phyloP scores from a whole-genome alignment of 2,113 vertebrate species.

The Terrapene triunguis region DNA sequence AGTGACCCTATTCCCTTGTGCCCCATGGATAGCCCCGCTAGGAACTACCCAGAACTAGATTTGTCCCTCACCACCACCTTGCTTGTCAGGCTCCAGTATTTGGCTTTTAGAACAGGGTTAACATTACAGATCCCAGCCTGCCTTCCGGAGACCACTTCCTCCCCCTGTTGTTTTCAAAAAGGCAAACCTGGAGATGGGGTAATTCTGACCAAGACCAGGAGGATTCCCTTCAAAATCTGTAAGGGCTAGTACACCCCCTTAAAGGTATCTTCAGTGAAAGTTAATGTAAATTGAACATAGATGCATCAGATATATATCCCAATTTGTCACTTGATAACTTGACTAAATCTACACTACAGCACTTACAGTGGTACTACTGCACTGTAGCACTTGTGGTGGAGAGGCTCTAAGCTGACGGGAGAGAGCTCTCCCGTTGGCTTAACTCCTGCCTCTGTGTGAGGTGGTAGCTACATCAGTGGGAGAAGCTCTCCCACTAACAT shows the following conservation, averaged over 20 bases:
- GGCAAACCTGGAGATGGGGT: background rate
- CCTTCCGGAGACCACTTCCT: background rate
- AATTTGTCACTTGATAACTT: background rate
- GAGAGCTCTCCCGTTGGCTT: background rate
- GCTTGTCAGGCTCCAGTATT: background rate
- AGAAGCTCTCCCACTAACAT: background rate
- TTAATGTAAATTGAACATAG: background rate
- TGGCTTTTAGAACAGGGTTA: background rate
- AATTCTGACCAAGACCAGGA: background rate
- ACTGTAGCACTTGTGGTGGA: background rate
- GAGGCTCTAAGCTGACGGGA: background rate
- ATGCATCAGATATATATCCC: background rate
- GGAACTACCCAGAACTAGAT: background rate
- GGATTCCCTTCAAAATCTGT: background rate
- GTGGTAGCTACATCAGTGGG: background rate
- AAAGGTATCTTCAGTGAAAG: background rate
- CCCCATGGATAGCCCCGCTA: background rate
- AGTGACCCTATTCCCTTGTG: background rate
- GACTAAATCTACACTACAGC: background rate
- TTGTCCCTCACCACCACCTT: background rate
- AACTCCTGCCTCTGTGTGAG: background rate
- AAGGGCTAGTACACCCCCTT: background rate
- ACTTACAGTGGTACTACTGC: background rate
- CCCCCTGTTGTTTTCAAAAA: background rate
- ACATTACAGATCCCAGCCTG: background rate